Evolutionary conservation across 2,888 invertebrate species (phyloP), one percentile per base, ranked within the genome.

Genomic region (Margaritifera margaritifera): DNA sequence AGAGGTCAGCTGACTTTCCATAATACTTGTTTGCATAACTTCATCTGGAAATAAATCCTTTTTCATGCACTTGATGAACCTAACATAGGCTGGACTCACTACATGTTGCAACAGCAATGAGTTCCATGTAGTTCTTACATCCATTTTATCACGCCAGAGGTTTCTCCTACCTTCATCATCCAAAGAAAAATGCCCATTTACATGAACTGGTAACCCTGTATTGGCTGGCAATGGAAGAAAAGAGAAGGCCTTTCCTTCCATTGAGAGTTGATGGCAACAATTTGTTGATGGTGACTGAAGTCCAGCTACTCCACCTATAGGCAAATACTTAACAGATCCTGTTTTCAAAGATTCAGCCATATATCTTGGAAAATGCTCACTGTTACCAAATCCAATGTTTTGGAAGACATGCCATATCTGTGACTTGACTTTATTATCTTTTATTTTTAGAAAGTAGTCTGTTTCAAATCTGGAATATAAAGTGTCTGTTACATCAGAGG

Each of bases 171-270:
- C 70, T 68, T 83, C 82, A 66, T 84, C 81, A 62, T 83, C 84
- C 5, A 86, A 73, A 19, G 79, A 77, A 78, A 86, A 86, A 62
- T 86, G 82, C 0, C 82, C 86, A 73, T 87, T 84, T 6, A 85
- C 69, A 69, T 85, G 83, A 5, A 84, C 75, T 4, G 85, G 84
- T n/a, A 85, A 70, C 20, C 70, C 72, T 8, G 79, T 81, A 18
- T 56, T 18, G 11, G 77, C 62, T 22, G 84, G 84, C n/a, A 85
- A 62, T 61, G 85, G 84, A 19, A 85, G 70, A 62, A 80, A 81
- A 58, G 84, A 85, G 62, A 80, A 85, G 6, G 73, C 75, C 24
- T 61, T 69, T 70, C 2, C 70, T 50, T 54, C 24, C n/a, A 51
- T n/a, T 60, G 27, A n/a, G 3, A 18, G 8, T 58, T 42, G 27